A percentile compares a stretch with the other conserved stretches of the same genome.
Conservation (phyloP, 2,797 vertebrate species). For the Pangasius mekongensis region DNA sequence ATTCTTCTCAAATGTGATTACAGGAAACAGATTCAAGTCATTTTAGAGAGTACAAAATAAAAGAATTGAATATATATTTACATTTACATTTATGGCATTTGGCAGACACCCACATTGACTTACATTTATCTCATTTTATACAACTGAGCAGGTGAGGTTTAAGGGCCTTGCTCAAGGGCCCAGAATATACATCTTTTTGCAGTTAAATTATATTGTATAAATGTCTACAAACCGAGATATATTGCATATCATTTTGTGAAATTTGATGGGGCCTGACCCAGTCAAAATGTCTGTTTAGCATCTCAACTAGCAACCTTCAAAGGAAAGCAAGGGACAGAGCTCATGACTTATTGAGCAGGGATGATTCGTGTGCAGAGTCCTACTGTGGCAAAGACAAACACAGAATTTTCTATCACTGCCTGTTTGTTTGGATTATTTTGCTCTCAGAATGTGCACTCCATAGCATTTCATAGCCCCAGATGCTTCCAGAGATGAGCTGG, state of each 20-base stretch:
- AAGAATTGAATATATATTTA: background rate
- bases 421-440: slow-evolving; percentile 55
- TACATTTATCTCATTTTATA: background rate
- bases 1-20: slow-evolving; percentile 59
- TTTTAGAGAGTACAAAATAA: slow-evolving; percentile 57
- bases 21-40: slow-evolving; percentile 65
- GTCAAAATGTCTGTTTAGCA: slow-evolving; percentile 42
- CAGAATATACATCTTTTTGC: background rate
- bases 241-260: slow-evolving; percentile 65
- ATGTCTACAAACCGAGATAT: background rate
- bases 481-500: slow-evolving; percentile 46
- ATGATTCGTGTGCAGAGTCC: slow-evolving; percentile 56
- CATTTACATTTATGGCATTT: background rate
- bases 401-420: slow-evolving; percentile 60
- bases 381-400: slow-evolving; percentile 60
- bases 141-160: background rate
- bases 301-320: slow-evolving; percentile 12
- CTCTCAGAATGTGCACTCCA: slow-evolving; percentile 48
- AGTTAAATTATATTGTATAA: background rate
- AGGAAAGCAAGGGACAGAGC: slow-evolving; percentile 53
- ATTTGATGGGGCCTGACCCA: slow-evolving; percentile 61
- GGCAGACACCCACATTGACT: background rate
- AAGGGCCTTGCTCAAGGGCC: background rate
- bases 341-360: slow-evolving; percentile 67
- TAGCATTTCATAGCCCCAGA: slow-evolving; percentile 48